These are phyloP conservation scores for Pseudochirops cupreus DNA, from an alignment of 2,797 vertebrate species.

Conservation along the genomic window DNA sequence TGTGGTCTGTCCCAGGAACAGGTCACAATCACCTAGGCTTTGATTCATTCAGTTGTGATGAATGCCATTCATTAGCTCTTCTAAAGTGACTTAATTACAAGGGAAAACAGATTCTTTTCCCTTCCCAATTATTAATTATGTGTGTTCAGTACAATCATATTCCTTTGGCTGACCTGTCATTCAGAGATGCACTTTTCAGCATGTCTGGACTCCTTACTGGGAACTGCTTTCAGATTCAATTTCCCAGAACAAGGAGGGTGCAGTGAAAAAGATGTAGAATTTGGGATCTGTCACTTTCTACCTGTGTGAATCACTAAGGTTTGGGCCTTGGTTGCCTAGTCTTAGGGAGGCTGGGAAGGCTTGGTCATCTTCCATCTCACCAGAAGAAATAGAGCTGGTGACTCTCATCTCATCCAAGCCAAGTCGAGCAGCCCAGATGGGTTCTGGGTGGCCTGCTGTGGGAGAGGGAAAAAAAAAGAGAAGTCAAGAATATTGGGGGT, in stretches of 20 bases:
- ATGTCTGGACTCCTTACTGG: not conserved
- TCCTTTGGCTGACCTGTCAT: not conserved
- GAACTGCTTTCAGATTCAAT: not conserved
- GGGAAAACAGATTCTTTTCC: not conserved
- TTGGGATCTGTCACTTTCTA: not conserved
- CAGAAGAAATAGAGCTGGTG: not conserved
- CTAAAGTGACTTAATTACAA: not conserved
- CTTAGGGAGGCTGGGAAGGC: not conserved
- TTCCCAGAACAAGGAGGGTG: not conserved
- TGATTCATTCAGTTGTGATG: not conserved
- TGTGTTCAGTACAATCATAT: not conserved
- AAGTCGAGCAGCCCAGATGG: not conserved
- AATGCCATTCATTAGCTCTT: not conserved
- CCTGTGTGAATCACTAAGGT: not conserved
- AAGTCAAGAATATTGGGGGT: not conserved
- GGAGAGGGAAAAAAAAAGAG: not conserved
- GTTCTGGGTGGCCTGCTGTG: not conserved
- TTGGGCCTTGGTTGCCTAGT: not conserved
- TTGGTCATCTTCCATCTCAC: not conserved
- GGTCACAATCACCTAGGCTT: not conserved
- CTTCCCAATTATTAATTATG: slow-evolving; percentile 1
- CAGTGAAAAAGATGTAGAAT: not conserved
- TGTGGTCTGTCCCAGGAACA: not conserved
- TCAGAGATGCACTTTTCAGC: not conserved
- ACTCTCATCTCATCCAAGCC: not conserved